These are phyloP conservation scores for Poeciliopsis retropinna DNA, from an alignment of 2,113 vertebrate genomes.

Conservation along the genomic window DNA sequence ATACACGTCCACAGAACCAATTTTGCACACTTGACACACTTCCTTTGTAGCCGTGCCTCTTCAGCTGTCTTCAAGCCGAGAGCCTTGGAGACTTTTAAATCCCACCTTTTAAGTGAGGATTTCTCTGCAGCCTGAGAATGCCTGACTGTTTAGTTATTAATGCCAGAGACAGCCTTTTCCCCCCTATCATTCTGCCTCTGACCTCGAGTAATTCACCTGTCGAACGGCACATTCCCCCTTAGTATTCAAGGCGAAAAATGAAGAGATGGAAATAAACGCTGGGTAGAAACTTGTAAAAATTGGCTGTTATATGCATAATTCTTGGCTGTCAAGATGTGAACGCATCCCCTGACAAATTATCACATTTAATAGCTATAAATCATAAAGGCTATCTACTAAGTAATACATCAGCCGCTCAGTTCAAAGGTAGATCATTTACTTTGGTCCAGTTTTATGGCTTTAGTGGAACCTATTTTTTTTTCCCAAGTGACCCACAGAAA, in stretches of 20 bases:
- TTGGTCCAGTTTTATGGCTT: neutral
- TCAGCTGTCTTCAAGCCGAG: conserved; percentile 62
- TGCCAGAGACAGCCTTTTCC: conserved; percentile 46
- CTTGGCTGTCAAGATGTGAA: conserved; percentile 22
- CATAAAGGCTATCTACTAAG: conserved; percentile 19
- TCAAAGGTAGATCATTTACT: conserved; percentile 2
- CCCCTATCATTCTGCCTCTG: conserved; percentile 44
- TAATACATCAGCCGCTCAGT: neutral
- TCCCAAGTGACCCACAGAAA: neutral
- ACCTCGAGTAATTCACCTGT: conserved; percentile 68
- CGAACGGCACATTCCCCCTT: conserved; percentile 45
- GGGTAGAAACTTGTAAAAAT: conserved; percentile 39
- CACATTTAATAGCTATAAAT: conserved; percentile 13
- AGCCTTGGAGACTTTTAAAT: conserved; percentile 68
- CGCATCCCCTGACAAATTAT: conserved; percentile 8
- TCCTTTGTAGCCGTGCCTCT: conserved; percentile 61
- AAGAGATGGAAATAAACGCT: conserved; percentile 38
- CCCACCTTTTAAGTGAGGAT: conserved; percentile 72
- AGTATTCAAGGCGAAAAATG: conserved; percentile 48
- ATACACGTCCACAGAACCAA: conserved; percentile 60
- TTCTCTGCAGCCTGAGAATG: conserved; percentile 67
- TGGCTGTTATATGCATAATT: conserved; percentile 24
- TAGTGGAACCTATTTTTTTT: neutral
- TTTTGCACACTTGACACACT: conserved; percentile 67
- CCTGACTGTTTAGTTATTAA: conserved; percentile 73